These are phyloP conservation scores for Rhyacichthys aspro DNA, from an alignment of 2,797 vertebrate species.

Conservation along the genomic window DNA sequence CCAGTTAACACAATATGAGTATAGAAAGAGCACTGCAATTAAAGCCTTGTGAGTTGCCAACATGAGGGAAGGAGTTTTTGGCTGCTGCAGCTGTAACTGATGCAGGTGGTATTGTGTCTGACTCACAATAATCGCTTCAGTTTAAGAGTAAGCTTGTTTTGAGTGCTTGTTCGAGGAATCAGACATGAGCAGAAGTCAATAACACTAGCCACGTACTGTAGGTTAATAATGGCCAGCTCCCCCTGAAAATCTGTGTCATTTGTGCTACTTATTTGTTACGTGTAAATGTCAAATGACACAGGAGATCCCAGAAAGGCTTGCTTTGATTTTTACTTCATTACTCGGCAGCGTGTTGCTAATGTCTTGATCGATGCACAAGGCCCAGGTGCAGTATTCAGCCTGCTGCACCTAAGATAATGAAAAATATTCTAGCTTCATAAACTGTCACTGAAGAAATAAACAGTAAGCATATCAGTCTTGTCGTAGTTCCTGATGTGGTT, in stretches of 20 bases:
- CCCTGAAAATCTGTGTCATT: conserved; percentile 8
- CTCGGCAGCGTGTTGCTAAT: conserved; percentile 38
- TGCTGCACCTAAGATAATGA: conserved; percentile 20
- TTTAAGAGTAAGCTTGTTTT: background rate
- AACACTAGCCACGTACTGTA: background rate
- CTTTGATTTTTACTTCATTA: conserved; percentile 49
- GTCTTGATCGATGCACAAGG: conserved; percentile 31
- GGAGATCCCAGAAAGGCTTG: conserved; percentile 28
- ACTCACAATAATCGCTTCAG: background rate
- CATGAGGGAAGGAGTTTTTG: background rate
- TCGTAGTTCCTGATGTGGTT: background rate
- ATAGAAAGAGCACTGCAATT: background rate
- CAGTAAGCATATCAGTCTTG: background rate
- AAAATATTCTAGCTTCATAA: conserved; percentile 10
- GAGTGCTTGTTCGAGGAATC: background rate
- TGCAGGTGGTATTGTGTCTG: too few relatives aligned
- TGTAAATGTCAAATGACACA: conserved; percentile 52
- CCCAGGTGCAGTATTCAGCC: conserved; percentile 12
- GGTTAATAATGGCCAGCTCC: conserved; percentile 2
- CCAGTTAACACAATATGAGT: conserved; percentile 19
- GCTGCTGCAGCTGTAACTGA: too few relatives aligned
- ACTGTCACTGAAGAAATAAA: conserved; percentile 1
- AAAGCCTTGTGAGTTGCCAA: background rate
- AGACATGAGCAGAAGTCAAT: conserved; percentile 10
- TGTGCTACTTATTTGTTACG: conserved; percentile 23